phyloP scores from a whole-genome alignment of 2,888 invertebrate species.

The Harmothoe impar region DNA sequence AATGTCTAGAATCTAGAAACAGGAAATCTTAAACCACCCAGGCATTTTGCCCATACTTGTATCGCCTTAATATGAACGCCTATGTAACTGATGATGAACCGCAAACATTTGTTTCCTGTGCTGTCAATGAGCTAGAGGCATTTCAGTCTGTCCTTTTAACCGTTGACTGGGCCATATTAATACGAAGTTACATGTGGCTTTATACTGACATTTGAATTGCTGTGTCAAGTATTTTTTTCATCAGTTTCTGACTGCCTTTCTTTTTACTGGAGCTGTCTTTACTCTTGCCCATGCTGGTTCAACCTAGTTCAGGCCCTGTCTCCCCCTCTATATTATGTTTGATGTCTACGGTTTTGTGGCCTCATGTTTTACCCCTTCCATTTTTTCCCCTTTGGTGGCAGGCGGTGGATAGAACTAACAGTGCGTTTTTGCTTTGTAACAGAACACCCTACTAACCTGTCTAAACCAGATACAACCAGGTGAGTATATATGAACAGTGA shows the following conservation, averaged over 20 bases:
- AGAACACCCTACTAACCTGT: constrained; percentile 42
- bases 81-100: no score
- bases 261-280: background rate
- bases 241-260: background rate
- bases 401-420: background rate
- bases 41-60: no score
- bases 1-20: no score
- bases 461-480: constrained; percentile 3
- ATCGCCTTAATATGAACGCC: no score
- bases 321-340: background rate
- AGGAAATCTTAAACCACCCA: no score
- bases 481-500: background rate
- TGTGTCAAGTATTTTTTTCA: background rate
- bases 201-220: background rate
- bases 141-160: background rate
- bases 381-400: background rate
- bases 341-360: background rate
- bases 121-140: no score
- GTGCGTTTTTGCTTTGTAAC: constrained; percentile 27
- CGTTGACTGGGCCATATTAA: background rate
- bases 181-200: background rate
- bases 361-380: background rate
- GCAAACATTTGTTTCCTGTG: no score
- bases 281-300: background rate
- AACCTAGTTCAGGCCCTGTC: background rate